These are phyloP conservation scores for Diorhabda sublineata DNA, from an alignment of 1,140 invertebrate genomes.

Conservation along the genomic window DNA sequence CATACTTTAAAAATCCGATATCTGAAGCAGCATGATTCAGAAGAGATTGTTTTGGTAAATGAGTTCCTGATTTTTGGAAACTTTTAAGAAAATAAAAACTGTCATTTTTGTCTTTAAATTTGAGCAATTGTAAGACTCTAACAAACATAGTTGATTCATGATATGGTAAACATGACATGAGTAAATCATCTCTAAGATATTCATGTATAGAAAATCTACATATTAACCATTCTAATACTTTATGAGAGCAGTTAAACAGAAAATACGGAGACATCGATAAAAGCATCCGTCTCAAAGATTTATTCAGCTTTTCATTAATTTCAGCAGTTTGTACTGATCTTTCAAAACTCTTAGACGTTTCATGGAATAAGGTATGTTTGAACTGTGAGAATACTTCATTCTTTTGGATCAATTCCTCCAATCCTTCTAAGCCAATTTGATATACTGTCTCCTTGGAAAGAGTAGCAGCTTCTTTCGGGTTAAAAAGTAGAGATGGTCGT, in stretches of 20 bases:
- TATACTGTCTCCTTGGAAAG: slow-evolving; percentile 79
- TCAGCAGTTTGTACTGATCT: slow-evolving; percentile 70
- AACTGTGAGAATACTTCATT: slow-evolving; percentile 70
- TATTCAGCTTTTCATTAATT: slow-evolving; percentile 72
- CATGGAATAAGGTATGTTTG: slow-evolving; percentile 70
- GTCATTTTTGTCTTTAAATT: slow-evolving; percentile 56
- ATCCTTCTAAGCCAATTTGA: slow-evolving; percentile 77
- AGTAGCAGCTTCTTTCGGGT: slow-evolving; percentile 80
- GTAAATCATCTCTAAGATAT: slow-evolving; percentile 77
- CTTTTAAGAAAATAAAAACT: slow-evolving; percentile 76
- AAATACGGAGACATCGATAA: slow-evolving; percentile 82
- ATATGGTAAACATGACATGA: slow-evolving; percentile 82
- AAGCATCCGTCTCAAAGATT: slow-evolving; percentile 75
- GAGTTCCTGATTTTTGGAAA: slow-evolving; percentile 68
- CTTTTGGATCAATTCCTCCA: slow-evolving; percentile 73
- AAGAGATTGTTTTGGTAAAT: slow-evolving; percentile 66
- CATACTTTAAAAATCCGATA: slow-evolving; percentile 65
- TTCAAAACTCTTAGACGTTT: slow-evolving; percentile 69
- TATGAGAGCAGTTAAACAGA: slow-evolving; percentile 75
- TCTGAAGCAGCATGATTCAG: slow-evolving; percentile 68
- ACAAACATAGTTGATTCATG: slow-evolving; percentile 88
- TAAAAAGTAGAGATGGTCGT: slow-evolving; percentile 78
- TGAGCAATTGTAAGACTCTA: slow-evolving; percentile 72
- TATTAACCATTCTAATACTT: slow-evolving; percentile 91
- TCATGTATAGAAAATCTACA: slow-evolving; percentile 82